Percentiles rank a stretch among this genome's conserved stretches.
Conservation (phyloP, 2,888 invertebrate genomes). For the Pachymerium ferrugineum region DNA sequence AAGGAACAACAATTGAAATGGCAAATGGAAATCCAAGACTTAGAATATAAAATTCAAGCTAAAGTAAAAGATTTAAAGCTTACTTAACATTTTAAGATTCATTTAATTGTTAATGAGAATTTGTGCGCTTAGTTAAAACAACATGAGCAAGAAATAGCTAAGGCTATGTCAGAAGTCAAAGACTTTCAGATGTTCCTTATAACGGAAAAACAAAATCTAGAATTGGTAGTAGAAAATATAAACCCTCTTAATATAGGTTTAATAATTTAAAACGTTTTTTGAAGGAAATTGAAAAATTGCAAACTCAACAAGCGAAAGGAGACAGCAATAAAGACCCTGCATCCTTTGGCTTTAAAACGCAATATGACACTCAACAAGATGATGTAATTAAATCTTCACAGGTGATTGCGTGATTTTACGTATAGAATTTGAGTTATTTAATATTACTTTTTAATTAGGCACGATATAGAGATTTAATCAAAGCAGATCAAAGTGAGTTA, state of each 20-base stretch:
- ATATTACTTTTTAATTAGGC: neutral
- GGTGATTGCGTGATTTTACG: neutral
- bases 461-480: neutral
- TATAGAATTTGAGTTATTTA: neutral
- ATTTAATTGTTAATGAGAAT: neutral
- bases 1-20: constrained; percentile 1
- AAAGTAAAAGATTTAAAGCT: neutral
- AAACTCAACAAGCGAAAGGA: neutral
- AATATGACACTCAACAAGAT: neutral
- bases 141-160: constrained; percentile 1
- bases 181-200: constrained; percentile 2
- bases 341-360: neutral
- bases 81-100: neutral
- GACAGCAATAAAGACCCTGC: neutral
- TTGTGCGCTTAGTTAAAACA: neutral
- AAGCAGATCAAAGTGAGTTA: neutral
- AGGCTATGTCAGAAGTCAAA: neutral
- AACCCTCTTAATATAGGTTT: too few relatives aligned
- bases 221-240: neutral
- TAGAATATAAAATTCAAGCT: neutral
- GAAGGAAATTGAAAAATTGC: neutral
- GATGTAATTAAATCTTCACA: neutral
- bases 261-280: neutral
- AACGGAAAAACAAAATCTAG: neutral
- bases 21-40: neutral